Conservation (phyloP, 2,888 invertebrate species). For the Eulithis prunata region DNA sequence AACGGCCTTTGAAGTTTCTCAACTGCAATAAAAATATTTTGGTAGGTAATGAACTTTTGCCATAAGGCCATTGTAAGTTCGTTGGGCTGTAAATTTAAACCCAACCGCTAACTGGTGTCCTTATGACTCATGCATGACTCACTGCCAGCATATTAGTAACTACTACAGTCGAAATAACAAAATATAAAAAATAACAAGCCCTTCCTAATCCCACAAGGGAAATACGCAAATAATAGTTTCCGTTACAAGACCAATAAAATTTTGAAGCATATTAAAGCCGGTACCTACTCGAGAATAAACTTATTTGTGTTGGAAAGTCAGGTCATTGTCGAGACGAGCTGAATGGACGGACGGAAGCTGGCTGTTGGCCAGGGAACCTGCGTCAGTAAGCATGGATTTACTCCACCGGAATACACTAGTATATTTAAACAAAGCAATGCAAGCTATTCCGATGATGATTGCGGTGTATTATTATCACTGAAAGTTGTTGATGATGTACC, state of each 20-base stretch:
- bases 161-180: too few relatives aligned
- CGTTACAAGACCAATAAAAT: constrained; percentile 21
- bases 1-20: too few relatives aligned
- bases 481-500: not conserved
- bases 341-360: constrained; percentile 78
- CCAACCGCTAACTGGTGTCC: too few relatives aligned
- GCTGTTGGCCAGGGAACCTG: constrained; percentile 68
- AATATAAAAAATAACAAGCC: not conserved
- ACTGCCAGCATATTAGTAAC: too few relatives aligned
- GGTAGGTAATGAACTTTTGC: too few relatives aligned
- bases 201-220: not conserved
- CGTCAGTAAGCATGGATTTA: constrained; percentile 58
- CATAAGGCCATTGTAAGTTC: too few relatives aligned
- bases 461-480: constrained; percentile 10
- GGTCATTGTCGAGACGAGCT: constrained; percentile 78
- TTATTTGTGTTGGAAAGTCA: constrained; percentile 62
- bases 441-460: constrained; percentile 23
- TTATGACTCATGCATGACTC: too few relatives aligned
- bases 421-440: constrained; percentile 38
- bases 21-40: too few relatives aligned
- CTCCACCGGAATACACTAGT: constrained; percentile 35
- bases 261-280: constrained; percentile 27
- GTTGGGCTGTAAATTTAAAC: too few relatives aligned
- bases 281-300: constrained; percentile 28
- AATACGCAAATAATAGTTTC: constrained; percentile 15